Conservation (phyloP, 2,797 vertebrate species). For the Mareca penelope region DNA sequence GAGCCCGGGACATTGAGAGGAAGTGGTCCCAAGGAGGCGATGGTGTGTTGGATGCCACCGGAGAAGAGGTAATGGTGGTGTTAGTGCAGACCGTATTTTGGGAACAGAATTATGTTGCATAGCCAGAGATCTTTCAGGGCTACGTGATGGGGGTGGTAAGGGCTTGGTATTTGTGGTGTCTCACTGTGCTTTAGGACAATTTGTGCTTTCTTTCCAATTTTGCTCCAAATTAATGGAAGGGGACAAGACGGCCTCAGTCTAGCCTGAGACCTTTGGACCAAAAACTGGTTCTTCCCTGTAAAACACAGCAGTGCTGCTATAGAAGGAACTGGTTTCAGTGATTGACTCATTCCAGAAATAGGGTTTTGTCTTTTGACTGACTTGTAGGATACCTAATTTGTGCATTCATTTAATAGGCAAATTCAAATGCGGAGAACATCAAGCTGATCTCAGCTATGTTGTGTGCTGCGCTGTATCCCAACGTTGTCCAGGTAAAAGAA, state of each 20-base stretch:
- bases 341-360: not conserved
- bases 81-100: not conserved
- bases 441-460: conserved; percentile 94
- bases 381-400: not conserved
- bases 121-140: not conserved
- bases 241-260: not conserved
- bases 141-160: fast-evolving
- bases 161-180: not conserved
- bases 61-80: conserved; percentile 85
- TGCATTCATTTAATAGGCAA: conserved; percentile 82
- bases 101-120: not conserved
- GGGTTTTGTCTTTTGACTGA: not conserved
- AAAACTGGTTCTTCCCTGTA: not conserved
- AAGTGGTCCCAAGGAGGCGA: conserved; percentile 86
- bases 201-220: not conserved
- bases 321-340: not conserved
- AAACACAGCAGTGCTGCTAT: not conserved
- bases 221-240: not conserved
- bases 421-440: conserved; percentile 93
- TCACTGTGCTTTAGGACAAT: not conserved
- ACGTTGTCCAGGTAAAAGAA: conserved; percentile 92
- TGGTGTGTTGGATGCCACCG: conserved; percentile 90
- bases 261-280: not conserved
- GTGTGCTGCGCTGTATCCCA: conserved; percentile 97
- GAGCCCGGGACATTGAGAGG: conserved; percentile 90